Evolutionary conservation across 2,888 invertebrate genomes (phyloP).

Genomic region (Cremastinae sp.): DNA sequence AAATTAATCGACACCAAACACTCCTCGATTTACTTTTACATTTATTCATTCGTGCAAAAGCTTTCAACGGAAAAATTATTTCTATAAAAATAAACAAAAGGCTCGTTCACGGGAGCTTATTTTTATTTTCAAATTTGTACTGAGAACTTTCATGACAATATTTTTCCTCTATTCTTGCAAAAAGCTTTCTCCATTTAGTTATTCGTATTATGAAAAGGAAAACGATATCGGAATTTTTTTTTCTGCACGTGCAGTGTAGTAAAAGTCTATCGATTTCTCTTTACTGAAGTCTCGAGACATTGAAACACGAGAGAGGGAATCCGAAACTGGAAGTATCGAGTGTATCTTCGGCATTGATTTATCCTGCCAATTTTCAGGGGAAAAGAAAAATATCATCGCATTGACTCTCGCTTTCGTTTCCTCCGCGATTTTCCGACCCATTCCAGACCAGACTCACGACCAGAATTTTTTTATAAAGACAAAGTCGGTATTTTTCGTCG

Average conservation of each 20-base stretch:
- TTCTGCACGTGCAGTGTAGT: slow-evolving; percentile 28
- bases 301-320: slow-evolving; percentile 42
- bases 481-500: slow-evolving; percentile 7
- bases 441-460: not conserved
- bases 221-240: slow-evolving; percentile 10
- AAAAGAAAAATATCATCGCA: slow-evolving; percentile 29
- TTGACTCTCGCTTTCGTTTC: slow-evolving; percentile 15
- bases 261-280: slow-evolving; percentile 5
- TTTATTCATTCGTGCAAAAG: not conserved
- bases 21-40: not conserved
- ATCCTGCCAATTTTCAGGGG: slow-evolving; percentile 32
- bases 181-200: slow-evolving; percentile 26
- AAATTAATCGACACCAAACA: slow-evolving; percentile 9
- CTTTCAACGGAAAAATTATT: not conserved
- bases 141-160: slow-evolving; percentile 2
- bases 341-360: slow-evolving; percentile 35
- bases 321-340: slow-evolving; percentile 38
- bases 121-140: too few relatives aligned
- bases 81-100: too few relatives aligned
- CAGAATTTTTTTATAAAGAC: not conserved
- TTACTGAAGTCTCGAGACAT: slow-evolving; percentile 7
- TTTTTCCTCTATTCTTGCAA: slow-evolving; percentile 17
- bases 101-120: too few relatives aligned
- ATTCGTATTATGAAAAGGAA: slow-evolving; percentile 11
- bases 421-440: slow-evolving; percentile 3